phyloP scores from a whole-genome alignment of 2,113 vertebrate species.

The Typhlomys cinereus region DNA sequence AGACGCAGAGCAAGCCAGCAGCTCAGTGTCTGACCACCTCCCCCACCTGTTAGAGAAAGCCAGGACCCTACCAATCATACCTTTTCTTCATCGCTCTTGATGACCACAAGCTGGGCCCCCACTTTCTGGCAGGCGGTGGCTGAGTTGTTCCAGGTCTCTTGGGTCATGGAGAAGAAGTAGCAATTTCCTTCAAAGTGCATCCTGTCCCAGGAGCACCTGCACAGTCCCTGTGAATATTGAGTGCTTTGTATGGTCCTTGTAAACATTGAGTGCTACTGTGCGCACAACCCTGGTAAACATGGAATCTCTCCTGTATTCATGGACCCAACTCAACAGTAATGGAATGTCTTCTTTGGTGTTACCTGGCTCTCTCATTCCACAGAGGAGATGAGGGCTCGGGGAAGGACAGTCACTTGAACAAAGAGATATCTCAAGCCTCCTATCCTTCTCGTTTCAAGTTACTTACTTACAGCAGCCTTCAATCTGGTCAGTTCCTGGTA shows the following conservation, averaged over 20 bases:
- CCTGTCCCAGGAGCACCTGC: background rate
- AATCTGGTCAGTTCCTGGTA: background rate
- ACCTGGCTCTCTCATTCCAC: too few species aligned
- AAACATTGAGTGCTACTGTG: background rate
- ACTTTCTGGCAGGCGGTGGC: background rate
- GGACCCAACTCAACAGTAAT: background rate
- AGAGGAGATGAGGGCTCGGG: background rate
- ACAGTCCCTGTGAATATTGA: background rate
- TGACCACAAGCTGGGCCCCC: background rate
- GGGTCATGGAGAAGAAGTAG: background rate
- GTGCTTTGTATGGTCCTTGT: background rate
- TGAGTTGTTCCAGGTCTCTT: background rate
- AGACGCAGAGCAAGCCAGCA: too few species aligned
- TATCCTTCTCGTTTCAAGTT: fast-evolving
- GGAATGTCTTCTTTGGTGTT: background rate
- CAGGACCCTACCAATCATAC: background rate
- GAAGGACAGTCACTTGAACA: background rate
- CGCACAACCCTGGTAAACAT: background rate
- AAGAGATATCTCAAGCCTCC: background rate
- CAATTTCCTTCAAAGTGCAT: background rate
- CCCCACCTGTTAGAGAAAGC: background rate
- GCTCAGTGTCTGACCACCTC: background rate
- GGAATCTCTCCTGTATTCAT: background rate
- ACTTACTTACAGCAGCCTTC: background rate
- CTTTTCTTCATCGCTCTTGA: background rate